Base-by-base conservation (phyloP, 2,888 invertebrate genomes). In the Lapara coniferarum region DNA sequence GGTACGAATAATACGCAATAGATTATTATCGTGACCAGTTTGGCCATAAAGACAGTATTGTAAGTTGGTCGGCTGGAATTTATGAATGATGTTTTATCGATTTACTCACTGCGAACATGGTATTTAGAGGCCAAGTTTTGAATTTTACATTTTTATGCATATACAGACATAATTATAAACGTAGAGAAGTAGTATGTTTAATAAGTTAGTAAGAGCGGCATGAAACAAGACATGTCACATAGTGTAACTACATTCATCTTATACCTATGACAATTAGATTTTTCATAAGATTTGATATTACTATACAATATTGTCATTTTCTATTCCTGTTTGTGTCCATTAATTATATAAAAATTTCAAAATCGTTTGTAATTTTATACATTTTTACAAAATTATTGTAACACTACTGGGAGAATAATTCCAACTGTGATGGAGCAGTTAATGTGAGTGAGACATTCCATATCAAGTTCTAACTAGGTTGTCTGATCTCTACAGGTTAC, bases 351-450 rank as follows among this genome's bases (percentile, higher is more conserved):
- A 91, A 25, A 83, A 84, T 91, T 92, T 91, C 86, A 83, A 88
- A 84, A 88, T 86, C 84, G 84, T 89, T 92, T 93, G 93, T 92
- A 93, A 92, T 93, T 93, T 93, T 93, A 92, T 93, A 93, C 90
- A 90, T 90, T 92, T 92, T 89, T 88, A 91, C 86, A 84, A 91
- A 92, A 90, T 91, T 76, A 79, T 88, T 86, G 90, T 91, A 88
- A 87, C 87, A 88, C 87, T 83, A 84, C 85, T 84, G 85, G 87
- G 85, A 86, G 83, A 81, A 78, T 76, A 79, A 78, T 82, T 85
- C 87, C 85, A 79, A 82, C 75, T 85, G 85, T 86, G 87, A 79
- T 75, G 87, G 87, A 89, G 89, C 88, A 83, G 86, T 91, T 85
- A 86, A 88, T 75, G 85, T 84, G 86, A 91, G 88, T 91, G 93